phyloP scores from a whole-genome alignment of 2,888 invertebrate genomes.

The Dicranocentrus wangi region DNA sequence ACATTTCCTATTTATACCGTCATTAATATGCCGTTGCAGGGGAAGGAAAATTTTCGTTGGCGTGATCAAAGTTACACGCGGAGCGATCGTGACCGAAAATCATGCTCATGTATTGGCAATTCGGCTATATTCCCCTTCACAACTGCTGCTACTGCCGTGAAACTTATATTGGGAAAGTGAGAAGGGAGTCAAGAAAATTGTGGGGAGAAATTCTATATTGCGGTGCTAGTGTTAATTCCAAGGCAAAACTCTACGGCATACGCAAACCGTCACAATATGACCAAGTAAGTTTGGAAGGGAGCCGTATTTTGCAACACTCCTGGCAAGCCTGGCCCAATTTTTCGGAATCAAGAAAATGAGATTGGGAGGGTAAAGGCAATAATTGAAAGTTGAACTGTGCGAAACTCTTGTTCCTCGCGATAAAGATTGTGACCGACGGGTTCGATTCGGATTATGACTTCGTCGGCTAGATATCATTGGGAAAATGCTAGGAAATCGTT shows the following conservation, averaged over 20 bases:
- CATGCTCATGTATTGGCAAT: too few relatives aligned
- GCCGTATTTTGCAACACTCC: not conserved
- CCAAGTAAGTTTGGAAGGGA: not conserved
- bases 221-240: too few relatives aligned
- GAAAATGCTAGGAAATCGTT: too few relatives aligned
- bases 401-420: constrained; percentile 37
- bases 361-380: constrained; percentile 36
- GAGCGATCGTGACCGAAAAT: constrained; percentile 4
- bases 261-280: too few relatives aligned
- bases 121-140: too few relatives aligned
- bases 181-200: too few relatives aligned
- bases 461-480: not conserved
- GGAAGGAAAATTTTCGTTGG: not conserved
- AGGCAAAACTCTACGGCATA: too few relatives aligned
- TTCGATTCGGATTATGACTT: constrained; percentile 14
- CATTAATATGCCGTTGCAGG: not conserved
- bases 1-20: not conserved
- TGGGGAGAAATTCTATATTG: too few relatives aligned
- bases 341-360: constrained; percentile 13
- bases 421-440: not conserved
- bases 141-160: too few relatives aligned
- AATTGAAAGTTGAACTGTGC: constrained; percentile 60
- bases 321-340: constrained; percentile 16
- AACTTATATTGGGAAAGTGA: too few relatives aligned
- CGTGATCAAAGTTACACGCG: not conserved